Conservation (phyloP, 2,888 invertebrate species). For the Lottia scabra region DNA sequence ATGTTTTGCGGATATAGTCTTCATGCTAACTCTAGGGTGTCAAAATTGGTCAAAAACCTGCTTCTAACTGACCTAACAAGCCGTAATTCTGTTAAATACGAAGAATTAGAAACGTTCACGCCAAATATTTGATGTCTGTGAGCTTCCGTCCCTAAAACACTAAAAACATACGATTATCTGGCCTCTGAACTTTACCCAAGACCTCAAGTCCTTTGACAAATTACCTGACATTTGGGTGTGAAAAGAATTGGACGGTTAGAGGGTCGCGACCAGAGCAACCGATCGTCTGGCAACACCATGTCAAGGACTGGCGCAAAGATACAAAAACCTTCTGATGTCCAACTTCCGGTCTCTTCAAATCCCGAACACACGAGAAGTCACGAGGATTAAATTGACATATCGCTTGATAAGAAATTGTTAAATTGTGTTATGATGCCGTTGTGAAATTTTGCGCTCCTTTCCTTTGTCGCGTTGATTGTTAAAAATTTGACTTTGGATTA, state of each 20-base stretch:
- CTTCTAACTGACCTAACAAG: not conserved
- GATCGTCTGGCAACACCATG: not conserved
- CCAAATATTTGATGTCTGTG: not conserved
- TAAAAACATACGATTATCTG: no score
- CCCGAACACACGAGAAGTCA: not conserved
- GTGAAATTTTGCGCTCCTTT: not conserved
- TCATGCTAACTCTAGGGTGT: no score
- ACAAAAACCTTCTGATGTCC: not conserved
- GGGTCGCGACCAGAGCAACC: not conserved
- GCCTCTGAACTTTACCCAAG: not conserved
- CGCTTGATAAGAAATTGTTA: constrained; percentile 1
- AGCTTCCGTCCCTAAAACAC: not conserved
- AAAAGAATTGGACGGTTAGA: not conserved
- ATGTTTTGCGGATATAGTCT: no score
- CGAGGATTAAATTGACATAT: not conserved
- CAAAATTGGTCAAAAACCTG: not conserved
- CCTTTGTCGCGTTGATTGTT: not conserved
- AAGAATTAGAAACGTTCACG: not conserved
- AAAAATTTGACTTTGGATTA: constrained; percentile 1
- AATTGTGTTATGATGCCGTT: not conserved
- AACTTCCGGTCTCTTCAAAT: not conserved
- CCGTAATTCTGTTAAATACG: not conserved
- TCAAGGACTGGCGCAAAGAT: not conserved
- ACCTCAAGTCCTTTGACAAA: not conserved
- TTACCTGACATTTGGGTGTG: not conserved